Evolutionary conservation across 2,888 invertebrate genomes (phyloP), one percentile per base, ranked within the genome.

Genomic region (Tetragnatha montana): DNA sequence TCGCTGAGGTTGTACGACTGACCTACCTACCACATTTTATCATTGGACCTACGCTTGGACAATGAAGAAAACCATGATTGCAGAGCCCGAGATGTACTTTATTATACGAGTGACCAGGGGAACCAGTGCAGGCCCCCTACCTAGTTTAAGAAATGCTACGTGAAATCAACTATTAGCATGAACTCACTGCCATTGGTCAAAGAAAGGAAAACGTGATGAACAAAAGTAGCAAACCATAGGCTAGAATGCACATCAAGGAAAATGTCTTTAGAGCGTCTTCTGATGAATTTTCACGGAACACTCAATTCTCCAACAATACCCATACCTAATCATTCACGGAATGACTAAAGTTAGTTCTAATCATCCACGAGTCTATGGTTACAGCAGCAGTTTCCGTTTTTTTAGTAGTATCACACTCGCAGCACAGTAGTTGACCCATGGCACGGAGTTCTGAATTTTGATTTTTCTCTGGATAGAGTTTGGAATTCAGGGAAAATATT

Each of bases 21-120:
- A 89, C 81, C 88, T 88, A 84, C 79, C 88, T 88, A 88, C 83
- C 88, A 89, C 84, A 89, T 88, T 84, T 80, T 80, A 84, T 76
- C 83, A 21, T 81, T 89, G 76, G 84, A 89, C 81, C 84, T 89
- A 88, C 74, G 73, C 73, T 84, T 50, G 80, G 78, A 88, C 49
- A 87, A 79, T 81, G 73, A 73, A 88, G 51, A 88, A 83, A 70
- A 82, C 69, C 22, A 22, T 75, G 69, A 88, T 84, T 84, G 88
- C 88, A 88, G 83, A 89, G 70, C 81, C 81, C 81, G 76, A 75
- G 60, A 84, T 49, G 74, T 70, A 69, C 49, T 71, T 85, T 35
- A 35, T 35, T 10, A 60, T n/a, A 78, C 21, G 78, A 78, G 71
- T 78, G 78, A 88, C 50, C 74, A 71, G 81, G 69, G 22, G n/a